Evolutionary conservation across 2,888 invertebrate species (phyloP).

Genomic region (Hipparchia semele): DNA sequence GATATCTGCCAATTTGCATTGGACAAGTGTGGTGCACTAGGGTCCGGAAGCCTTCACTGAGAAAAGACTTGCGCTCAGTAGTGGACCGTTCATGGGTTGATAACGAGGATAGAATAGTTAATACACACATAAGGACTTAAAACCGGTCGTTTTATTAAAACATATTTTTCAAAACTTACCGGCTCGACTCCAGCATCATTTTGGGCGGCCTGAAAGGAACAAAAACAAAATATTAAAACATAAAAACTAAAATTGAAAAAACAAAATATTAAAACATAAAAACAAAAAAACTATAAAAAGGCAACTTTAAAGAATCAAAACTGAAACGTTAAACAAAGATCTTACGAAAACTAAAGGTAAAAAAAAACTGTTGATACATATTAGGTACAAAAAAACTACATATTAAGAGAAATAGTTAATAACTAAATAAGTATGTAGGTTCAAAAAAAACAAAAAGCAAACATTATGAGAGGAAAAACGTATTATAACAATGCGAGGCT

Average conservation of each 20-base stretch:
- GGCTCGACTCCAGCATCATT: conserved; percentile 81
- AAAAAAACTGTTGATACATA: no score
- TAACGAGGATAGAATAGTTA: no score
- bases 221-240: conserved; percentile 46
- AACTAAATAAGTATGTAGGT: conserved; percentile 2
- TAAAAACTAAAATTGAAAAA: conserved; percentile 40
- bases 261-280: conserved; percentile 26
- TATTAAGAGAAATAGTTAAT: conserved; percentile 1
- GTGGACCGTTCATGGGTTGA: no score
- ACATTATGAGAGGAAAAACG: conserved; percentile 33
- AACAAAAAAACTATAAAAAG: background rate
- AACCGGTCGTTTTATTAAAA: background rate
- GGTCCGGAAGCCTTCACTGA: no score
- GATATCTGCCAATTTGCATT: background rate
- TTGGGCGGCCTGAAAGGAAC: conserved; percentile 77
- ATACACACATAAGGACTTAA: background rate
- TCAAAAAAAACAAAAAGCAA: conserved; percentile 29
- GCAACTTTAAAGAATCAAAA: no score
- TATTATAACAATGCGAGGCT: conserved; percentile 37
- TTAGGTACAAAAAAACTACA: no score
- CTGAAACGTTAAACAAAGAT: background rate
- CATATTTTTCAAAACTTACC: conserved; percentile 56
- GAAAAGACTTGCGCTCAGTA: no score
- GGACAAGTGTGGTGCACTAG: no score
- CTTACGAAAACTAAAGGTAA: no score